Evolutionary conservation across 2,113 vertebrate genomes (phyloP), one percentile per base, ranked within the genome.

Genomic region (Poeciliopsis occidentalis): DNA sequence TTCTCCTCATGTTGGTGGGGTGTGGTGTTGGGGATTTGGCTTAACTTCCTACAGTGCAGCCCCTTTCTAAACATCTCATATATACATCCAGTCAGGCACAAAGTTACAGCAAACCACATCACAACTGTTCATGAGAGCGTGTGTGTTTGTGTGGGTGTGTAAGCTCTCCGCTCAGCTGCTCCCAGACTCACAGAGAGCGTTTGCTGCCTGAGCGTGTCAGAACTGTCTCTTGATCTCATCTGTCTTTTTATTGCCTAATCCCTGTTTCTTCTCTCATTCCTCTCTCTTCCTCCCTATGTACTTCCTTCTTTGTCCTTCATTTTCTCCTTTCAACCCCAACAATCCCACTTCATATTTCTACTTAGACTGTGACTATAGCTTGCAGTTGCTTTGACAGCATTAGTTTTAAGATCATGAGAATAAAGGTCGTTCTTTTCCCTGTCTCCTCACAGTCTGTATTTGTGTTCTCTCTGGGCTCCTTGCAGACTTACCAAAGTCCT

Each of bases 171-270:
- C 80, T 82, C 84, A 89, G 85, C 81, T 89, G 87, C 88, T 88
- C 81, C 78, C 82, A 86, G 82, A 79, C 91, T 85, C 76, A 74
- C 82, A 87, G 68, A 87, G 84, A 79, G 73, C 78, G 77, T 75
- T 66, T 30, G 62, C 80, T 84, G 89, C 84, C 76, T 72, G 75
- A 91, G 85, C 64, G 60, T 87, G 84, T 90, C 82, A 84, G 85
- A 86, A 81, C 76, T 67, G 73, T 87, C 86, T 88, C 86, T 85
- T 86, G 89, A 88, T 91, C 85, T 87, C 87, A 88, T 92, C 88
- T 83, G 84, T 87, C 87, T 90, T 87, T 88, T 87, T 89, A 91
- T 88, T 89, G 76, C 83, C 81, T 89, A 84, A 90, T 87, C 89
- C 78, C 81, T 72, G 31, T 75, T 73, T 85, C 73, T 85, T 71